Evolutionary conservation across 2,888 invertebrate genomes (phyloP), one percentile per base, ranked within the genome.

Genomic region (Pristionchus fissidentatus): DNA sequence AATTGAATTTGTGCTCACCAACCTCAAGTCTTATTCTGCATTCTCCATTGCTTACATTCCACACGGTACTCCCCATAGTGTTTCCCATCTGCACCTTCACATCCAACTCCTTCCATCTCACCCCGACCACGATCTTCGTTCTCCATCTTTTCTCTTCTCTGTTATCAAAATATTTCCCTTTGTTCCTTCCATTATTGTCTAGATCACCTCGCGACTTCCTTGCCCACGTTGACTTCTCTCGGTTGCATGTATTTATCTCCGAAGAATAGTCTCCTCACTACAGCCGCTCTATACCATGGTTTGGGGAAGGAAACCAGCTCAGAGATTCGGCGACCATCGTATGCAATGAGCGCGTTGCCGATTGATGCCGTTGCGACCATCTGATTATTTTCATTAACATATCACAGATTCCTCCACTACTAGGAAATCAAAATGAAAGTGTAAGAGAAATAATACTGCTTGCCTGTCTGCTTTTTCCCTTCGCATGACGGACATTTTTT

Each of bases 31-130:
- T 84, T 32, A 87, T 88, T 57, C 90, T 84, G 3, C 88, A 79
- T 26, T 87, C 77, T 52, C 91, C 91, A 26, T 90, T 86, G 22
- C 87, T 86, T 8, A 90, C 88, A 49, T 87, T 86, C 94, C 93
- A 96, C 95, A 95, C 95, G 84, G 98, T 97, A 92, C 97, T 97
- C 22, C 99, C 98, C 97, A 99, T 98, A 0, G 98, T 97, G 92
- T 98, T 98, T 62, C 98, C 97, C 97, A 99, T 99, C 93, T 98
- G 98, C 96, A 98, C 98, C 92, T 97, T 96, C 15, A 99, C 96
- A 93, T 98, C 98, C 52, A 99, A 94, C 90, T 96, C 95, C 73
- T 97, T 97, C 93, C 98, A 97, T 94, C 98, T 97, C 62, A 98
- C 96, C 0, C 97, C 97, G 93, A 98, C 97, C 84, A 98, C 94